A percentile compares a stretch with the other conserved stretches of the same genome.
These are phyloP conservation scores for Cyprinodon variegatus DNA, from an alignment of 2,113 vertebrate genomes.

Conservation along the genomic window DNA sequence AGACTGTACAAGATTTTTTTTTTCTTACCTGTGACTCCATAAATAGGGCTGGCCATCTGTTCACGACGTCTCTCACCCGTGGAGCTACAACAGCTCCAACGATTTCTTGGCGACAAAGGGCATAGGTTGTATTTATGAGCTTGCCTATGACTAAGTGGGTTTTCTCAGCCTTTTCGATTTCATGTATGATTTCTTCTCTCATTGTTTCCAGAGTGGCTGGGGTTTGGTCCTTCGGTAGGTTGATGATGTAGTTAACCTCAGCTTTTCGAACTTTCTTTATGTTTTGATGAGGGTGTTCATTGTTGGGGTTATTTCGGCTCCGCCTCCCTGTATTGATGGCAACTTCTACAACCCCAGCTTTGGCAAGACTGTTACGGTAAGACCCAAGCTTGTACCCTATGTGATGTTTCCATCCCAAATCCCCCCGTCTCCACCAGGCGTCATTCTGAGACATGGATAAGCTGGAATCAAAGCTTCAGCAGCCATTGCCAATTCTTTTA, in stretches of 20 bases:
- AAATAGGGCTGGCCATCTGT: conserved; percentile 12
- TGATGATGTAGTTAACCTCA: conserved; percentile 14
- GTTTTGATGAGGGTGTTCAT: conserved; percentile 11
- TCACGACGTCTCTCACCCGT: background rate
- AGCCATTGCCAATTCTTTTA: conserved; percentile 11
- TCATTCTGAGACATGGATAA: conserved; percentile 20
- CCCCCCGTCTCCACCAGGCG: background rate
- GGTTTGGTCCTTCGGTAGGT: conserved; percentile 6
- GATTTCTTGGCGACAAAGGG: conserved; percentile 4
- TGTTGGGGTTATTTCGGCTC: conserved; percentile 17
- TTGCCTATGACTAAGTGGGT: background rate
- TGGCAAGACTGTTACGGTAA: conserved; percentile 16
- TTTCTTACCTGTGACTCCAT: background rate
- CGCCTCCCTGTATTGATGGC: conserved; percentile 7
- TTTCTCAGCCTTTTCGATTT: too few species aligned
- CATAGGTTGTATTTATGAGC: conserved; percentile 21
- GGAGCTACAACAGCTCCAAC: conserved; percentile 2
- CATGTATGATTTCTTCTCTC: background rate
- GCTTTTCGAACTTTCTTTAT: conserved; percentile 20
- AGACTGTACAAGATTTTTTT: too few species aligned
- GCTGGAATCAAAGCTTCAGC: conserved; percentile 18
- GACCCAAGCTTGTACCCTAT: conserved; percentile 12
- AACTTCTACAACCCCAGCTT: conserved; percentile 14
- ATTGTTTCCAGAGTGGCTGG: conserved; percentile 13
- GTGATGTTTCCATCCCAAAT: conserved; percentile 13